Evolutionary conservation across 2,888 invertebrate genomes (phyloP).

Genomic region (Pammene fasciana): DNA sequence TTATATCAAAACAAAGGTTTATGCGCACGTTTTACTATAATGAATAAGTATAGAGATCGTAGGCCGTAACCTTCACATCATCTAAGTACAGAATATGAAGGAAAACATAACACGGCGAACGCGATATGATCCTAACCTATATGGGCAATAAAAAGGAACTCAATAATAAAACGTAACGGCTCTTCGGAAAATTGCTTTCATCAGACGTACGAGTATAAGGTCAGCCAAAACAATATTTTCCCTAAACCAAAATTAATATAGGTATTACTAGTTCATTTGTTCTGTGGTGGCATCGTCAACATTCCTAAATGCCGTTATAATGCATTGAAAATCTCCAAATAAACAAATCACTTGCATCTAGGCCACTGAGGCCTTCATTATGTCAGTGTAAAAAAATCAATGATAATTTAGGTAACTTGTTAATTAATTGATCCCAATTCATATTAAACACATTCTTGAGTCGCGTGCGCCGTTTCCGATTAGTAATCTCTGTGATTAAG

Average conservation of each 20-base stretch:
- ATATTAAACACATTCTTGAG: conserved; percentile 14
- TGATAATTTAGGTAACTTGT: not conserved
- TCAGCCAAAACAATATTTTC: conserved; percentile 39
- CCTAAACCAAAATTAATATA: not conserved
- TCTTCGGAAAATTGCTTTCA: conserved; percentile 54
- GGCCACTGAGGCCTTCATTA: not conserved
- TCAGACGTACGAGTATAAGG: conserved; percentile 45
- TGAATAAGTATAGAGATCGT: conserved; percentile 17
- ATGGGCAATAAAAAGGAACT: conserved; percentile 52
- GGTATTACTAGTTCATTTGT: not conserved
- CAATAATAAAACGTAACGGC: conserved; percentile 54
- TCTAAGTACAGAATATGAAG: conserved; percentile 16
- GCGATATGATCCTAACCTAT: conserved; percentile 40
- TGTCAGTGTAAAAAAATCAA: not conserved
- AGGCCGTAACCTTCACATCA: conserved; percentile 24
- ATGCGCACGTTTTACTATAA: conserved; percentile 13
- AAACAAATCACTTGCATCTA: not conserved
- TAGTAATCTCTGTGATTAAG: conserved; percentile 27
- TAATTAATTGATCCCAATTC: conserved; percentile 27
- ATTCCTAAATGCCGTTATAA: too few relatives aligned
- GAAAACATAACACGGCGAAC: conserved; percentile 24
- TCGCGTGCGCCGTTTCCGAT: conserved; percentile 15
- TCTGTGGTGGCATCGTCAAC: too few relatives aligned
- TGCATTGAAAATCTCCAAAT: too few relatives aligned
- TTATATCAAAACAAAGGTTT: conserved; percentile 13